Percentiles rank a stretch among this genome's conserved stretches.
phyloP scores from a whole-genome alignment of 2,113 vertebrate species.

The Mirza zaza region DNA sequence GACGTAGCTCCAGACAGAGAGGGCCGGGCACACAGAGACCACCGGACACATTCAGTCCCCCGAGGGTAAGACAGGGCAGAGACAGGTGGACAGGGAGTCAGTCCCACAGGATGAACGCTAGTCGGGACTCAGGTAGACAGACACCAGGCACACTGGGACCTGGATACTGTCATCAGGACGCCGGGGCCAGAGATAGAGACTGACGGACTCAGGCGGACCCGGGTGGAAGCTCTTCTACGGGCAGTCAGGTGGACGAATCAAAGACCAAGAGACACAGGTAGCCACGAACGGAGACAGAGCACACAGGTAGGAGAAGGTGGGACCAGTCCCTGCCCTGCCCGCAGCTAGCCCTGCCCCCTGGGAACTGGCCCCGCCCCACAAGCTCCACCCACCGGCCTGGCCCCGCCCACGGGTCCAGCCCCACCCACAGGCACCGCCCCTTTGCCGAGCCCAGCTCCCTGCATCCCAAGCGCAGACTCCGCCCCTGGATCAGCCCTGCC shows the following conservation, averaged over 20 bases:
- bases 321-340: not conserved
- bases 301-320: accelerated
- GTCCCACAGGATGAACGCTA: not conserved
- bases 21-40: not conserved
- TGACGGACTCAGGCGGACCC: not conserved
- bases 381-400: too few relatives aligned
- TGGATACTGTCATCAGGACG: not conserved
- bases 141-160: not conserved
- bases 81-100: too few relatives aligned
- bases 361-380: too few relatives aligned
- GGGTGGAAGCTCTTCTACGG: too few relatives aligned
- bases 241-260: not conserved
- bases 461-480: too few relatives aligned
- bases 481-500: too few relatives aligned
- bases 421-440: not conserved
- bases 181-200: not conserved
- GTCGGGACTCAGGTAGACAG: too few relatives aligned
- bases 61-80: not conserved
- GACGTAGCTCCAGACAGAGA: not conserved
- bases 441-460: not conserved
- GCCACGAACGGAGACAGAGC: not conserved
- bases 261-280: not conserved
- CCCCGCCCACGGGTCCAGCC: not conserved
- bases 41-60: not conserved
- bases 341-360: too few relatives aligned